phyloP scores from a whole-genome alignment of 2,797 vertebrate genomes.

The Petrocephalus schoutedeni region DNA sequence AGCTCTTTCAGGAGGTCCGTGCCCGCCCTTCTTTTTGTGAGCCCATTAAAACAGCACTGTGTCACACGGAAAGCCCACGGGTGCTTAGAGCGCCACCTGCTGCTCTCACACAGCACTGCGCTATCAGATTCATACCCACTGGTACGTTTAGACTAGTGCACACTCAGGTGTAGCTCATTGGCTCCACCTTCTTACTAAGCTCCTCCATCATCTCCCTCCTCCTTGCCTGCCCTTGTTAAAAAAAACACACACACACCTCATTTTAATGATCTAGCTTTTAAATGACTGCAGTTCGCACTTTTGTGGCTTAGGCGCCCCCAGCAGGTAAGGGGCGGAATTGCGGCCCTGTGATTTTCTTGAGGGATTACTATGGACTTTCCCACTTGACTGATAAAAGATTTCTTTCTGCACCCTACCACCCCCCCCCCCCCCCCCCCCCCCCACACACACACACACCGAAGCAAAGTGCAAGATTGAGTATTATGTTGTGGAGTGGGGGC shows the following conservation, averaged over 20 bases:
- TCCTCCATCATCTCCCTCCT: background rate
- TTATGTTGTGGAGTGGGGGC: background rate
- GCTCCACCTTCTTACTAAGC: no score
- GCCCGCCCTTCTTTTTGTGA: background rate
- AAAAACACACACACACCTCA: background rate
- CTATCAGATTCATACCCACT: no score
- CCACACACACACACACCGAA: no score
- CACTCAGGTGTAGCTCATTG: no score
- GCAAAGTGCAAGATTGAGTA: background rate
- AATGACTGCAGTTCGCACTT: background rate
- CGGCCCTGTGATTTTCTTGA: background rate
- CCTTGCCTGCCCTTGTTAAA: background rate
- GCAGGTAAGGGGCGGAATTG: background rate
- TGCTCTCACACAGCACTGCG: no score
- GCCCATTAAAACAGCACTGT: background rate
- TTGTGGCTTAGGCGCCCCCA: background rate
- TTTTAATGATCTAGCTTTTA: background rate
- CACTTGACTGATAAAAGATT: background rate
- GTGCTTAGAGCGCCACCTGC: background rate
- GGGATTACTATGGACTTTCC: background rate
- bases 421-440: background rate
- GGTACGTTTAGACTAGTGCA: no score
- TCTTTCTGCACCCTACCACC: background rate
- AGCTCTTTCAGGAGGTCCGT: constrained; percentile 93
- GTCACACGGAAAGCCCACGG: background rate